Conservation (phyloP, 64 coral and sea anemone genomes). For the Montipora capricornis region DNA sequence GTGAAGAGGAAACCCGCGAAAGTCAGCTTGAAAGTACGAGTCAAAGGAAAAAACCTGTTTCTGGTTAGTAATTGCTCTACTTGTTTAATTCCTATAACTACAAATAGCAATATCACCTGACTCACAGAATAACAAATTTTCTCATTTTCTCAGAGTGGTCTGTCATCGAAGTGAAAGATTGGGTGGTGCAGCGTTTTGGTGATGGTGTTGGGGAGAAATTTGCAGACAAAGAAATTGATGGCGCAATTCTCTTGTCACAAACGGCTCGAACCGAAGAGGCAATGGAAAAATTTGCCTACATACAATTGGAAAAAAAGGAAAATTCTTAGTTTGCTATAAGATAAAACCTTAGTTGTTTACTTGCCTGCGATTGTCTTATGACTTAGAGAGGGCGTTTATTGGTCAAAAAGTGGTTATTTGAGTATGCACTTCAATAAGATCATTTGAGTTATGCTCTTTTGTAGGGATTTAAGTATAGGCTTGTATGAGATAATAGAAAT, state of each 20-base stretch:
- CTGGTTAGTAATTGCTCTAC: slow-evolving; percentile 20
- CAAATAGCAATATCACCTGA: neutral
- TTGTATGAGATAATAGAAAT: neutral
- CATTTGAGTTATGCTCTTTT: slow-evolving; percentile 9
- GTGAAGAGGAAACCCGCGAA: too few species aligned
- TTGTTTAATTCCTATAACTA: neutral
- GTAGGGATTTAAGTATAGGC: neutral
- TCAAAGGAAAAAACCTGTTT: slow-evolving; percentile 34
- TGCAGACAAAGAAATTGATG: slow-evolving; percentile 68
- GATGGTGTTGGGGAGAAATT: slow-evolving; percentile 46
- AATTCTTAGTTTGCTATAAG: neutral
- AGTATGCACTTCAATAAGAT: neutral
- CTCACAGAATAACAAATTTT: neutral
- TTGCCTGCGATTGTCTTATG: neutral
- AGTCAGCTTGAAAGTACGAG: slow-evolving; percentile 4
- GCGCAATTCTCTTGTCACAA: slow-evolving; percentile 33
- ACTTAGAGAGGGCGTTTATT: neutral
- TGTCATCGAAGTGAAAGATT: slow-evolving; percentile 63
- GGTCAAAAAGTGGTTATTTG: slow-evolving; percentile 4
- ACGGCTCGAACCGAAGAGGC: slow-evolving; percentile 32
- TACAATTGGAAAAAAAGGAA: slow-evolving; percentile 3
- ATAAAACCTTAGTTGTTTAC: too few species aligned
- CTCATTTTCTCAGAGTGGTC: slow-evolving; percentile 60
- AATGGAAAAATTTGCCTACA: slow-evolving; percentile 54
- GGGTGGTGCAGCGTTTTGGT: slow-evolving; percentile 30